Conservation (phyloP, 2,113 vertebrate species). For the Mobula hypostoma region DNA sequence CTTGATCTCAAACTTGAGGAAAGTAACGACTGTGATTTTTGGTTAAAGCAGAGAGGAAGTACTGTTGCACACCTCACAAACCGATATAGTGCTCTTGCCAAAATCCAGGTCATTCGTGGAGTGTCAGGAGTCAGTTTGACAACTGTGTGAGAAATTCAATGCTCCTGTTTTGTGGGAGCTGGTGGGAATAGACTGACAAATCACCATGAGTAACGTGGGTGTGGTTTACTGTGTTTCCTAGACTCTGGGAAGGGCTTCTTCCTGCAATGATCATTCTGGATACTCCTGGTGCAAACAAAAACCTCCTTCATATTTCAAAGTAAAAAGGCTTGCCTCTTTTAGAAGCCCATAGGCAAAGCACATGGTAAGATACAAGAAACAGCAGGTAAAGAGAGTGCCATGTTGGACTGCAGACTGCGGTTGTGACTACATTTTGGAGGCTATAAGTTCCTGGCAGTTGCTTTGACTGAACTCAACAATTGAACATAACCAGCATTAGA, state of each 20-base stretch:
- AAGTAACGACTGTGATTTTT: background rate
- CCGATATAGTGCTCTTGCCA: background rate
- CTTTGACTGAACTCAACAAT: background rate
- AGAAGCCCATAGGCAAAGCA: background rate
- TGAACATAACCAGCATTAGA: background rate
- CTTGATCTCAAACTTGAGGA: background rate
- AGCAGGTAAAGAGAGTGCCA: background rate
- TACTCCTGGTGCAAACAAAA: background rate
- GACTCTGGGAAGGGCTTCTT: background rate
- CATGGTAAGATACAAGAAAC: background rate
- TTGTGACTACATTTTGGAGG: background rate
- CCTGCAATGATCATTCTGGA: background rate
- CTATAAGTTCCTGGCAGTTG: background rate
- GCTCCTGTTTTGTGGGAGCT: background rate
- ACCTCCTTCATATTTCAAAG: background rate
- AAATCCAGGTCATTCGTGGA: background rate
- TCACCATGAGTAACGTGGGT: slow-evolving; percentile 24
- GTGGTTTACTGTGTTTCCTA: slow-evolving; percentile 27
- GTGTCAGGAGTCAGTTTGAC: background rate
- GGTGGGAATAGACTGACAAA: background rate
- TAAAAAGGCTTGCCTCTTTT: background rate
- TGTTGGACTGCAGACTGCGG: background rate
- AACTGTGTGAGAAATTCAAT: background rate
- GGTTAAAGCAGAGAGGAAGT: background rate
- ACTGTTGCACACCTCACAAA: background rate